Base-by-base conservation (phyloP, 2,888 invertebrate species). In the Himalopsyche anomala region DNA sequence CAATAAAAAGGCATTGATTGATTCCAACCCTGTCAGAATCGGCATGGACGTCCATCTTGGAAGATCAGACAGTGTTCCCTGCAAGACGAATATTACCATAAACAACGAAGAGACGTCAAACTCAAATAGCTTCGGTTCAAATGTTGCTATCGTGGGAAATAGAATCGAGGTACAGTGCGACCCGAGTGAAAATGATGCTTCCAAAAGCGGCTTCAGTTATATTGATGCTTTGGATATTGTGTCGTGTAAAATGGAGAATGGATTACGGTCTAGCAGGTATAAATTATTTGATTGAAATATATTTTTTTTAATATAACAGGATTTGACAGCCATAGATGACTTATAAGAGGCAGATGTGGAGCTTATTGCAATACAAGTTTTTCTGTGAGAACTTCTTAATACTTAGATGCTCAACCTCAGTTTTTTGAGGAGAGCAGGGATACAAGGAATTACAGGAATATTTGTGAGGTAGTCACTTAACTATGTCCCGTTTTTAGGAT, bases 61-160 rank as follows among this genome's bases (percentile, higher is more conserved):
- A 42, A 84, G 85, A 83, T 85, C 88, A 36, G 86, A 87, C 12
- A 85, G 83, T 51, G 62, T 87, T 54, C 87, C 88, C 38, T 86
- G 86, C 56, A 84, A 85, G 74, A 86, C 40, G 19, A 82, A 81
- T 51, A 62, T 62, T 11, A 82, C 81, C n/a, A 69, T 80, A 38
- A 84, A 81, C 62, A 84, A 90, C 89, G 92, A 92, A 86, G 92
- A 92, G 84, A 90, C 92, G 42, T 91, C 92, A 2, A 92, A 92
- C 38, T 94, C 94, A 0, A 94, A 94, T 86, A 96, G 96, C 89
- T 96, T 98, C 91, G 97, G 97, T 0, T 96, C 96, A 86, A 97
- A 96, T 90, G 95, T 96, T 5, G 95, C 96, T 4, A 92, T 98
- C 6, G 95, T 97, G 54, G 98, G 98, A 40, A 98, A 98, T 91